A percentile compares a stretch with the other conserved stretches of the same genome.
phyloP scores from a whole-genome alignment of 2,113 vertebrate genomes.

The Caloenas nicobarica region DNA sequence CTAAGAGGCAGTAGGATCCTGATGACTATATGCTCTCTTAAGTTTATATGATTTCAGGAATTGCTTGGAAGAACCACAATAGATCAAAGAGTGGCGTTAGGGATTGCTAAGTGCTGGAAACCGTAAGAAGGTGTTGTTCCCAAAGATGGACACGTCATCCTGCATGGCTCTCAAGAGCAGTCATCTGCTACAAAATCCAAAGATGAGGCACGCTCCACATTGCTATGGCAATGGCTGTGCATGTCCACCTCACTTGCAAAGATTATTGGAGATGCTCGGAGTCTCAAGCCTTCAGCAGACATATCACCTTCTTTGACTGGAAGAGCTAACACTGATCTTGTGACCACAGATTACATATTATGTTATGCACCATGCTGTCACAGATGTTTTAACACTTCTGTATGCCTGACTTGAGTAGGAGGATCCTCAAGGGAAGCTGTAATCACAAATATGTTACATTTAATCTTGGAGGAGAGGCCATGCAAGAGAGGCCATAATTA shows the following conservation, averaged over 20 bases:
- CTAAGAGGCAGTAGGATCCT: background rate
- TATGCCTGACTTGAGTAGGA: background rate
- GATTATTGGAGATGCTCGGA: background rate
- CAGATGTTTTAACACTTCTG: slow-evolving; percentile 17
- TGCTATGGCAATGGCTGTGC: background rate
- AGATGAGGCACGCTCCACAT: background rate
- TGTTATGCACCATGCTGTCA: background rate
- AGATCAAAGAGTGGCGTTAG: background rate
- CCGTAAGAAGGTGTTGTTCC: background rate
- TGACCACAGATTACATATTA: background rate
- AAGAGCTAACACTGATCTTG: background rate
- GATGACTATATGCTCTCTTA: background rate
- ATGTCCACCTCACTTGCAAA: background rate
- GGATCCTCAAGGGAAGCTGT: slow-evolving; percentile 30
- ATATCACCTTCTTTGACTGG: background rate
- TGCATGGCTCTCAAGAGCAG: background rate
- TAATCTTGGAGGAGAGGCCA: slow-evolving; percentile 24
- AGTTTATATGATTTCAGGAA: background rate
- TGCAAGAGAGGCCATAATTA: slow-evolving; percentile 54
- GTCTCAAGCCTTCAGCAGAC: background rate
- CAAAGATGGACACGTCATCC: background rate
- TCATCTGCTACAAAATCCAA: background rate
- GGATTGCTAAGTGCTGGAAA: background rate
- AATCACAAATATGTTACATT: slow-evolving; percentile 18
- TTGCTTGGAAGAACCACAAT: background rate